These are phyloP conservation scores for Apeira syringaria DNA, from an alignment of 2,888 invertebrate genomes.

Conservation along the genomic window DNA sequence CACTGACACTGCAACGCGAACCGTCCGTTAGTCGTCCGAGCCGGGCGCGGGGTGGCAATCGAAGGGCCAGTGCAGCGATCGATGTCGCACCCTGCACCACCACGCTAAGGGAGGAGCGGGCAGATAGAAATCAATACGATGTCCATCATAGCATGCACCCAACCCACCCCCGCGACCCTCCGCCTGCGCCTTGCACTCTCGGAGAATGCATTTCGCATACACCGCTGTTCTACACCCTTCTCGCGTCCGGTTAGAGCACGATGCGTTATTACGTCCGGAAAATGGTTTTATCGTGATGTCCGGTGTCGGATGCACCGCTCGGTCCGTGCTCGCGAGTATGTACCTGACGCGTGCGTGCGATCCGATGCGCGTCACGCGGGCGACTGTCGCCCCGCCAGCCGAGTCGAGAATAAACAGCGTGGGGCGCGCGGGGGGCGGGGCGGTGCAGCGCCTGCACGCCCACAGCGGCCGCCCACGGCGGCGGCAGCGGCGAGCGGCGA, in stretches of 20 bases:
- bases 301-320: slow-evolving; percentile 75
- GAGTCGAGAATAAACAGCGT: slow-evolving; percentile 77
- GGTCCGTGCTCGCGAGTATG: slow-evolving; percentile 49
- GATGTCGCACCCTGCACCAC: slow-evolving; percentile 78
- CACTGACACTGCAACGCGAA: slow-evolving; percentile 45
- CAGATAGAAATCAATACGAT: slow-evolving; percentile 84
- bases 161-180: slow-evolving; percentile 85
- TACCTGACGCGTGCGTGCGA: slow-evolving; percentile 71
- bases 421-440: slow-evolving; percentile 65
- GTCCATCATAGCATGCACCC: slow-evolving; percentile 85
- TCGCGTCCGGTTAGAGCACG: slow-evolving; percentile 37
- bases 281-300: slow-evolving; percentile 59
- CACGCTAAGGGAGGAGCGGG: slow-evolving; percentile 81
- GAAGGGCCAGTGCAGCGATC: slow-evolving; percentile 75
- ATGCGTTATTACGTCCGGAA: slow-evolving; percentile 37
- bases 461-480: slow-evolving; percentile 72
- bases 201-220: slow-evolving; percentile 77
- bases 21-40: slow-evolving; percentile 55
- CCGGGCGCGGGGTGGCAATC: slow-evolving; percentile 58
- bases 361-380: slow-evolving; percentile 75
- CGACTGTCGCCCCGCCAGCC: slow-evolving; percentile 73
- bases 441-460: slow-evolving; percentile 76
- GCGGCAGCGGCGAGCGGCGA: too few species aligned
- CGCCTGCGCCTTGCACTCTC: slow-evolving; percentile 77
- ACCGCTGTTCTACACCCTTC: slow-evolving; percentile 58